Conservation (phyloP, 2,113 vertebrate genomes). For the Brachyhypopomus occidentalis region DNA sequence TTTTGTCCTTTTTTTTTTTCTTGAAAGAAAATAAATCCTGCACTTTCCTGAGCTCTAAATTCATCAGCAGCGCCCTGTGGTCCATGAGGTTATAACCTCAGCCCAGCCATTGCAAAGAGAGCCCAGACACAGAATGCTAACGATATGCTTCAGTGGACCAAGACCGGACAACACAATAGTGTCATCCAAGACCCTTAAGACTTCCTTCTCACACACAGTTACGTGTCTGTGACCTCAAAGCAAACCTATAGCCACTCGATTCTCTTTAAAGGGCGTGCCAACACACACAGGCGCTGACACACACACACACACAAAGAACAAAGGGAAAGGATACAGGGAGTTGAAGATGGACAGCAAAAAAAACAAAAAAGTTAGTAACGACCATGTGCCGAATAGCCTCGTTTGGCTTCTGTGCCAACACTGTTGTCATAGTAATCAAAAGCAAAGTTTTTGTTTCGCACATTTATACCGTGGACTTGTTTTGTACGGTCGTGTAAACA, state of each 20-base stretch:
- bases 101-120: constrained; percentile 50
- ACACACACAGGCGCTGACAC: too few species aligned
- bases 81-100: constrained; percentile 34
- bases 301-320: not conserved
- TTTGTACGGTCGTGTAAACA: too few species aligned
- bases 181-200: constrained; percentile 35
- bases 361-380: constrained; percentile 2
- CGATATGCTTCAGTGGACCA: constrained; percentile 75
- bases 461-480: not conserved
- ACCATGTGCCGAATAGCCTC: not conserved
- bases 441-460: not conserved
- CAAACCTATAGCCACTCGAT: constrained; percentile 18
- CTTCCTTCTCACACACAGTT: not conserved
- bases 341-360: not conserved
- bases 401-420: not conserved
- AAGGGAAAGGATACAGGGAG: constrained; percentile 12
- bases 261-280: constrained; percentile 23
- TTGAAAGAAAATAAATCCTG: constrained; percentile 24
- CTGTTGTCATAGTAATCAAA: constrained; percentile 21
- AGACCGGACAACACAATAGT: constrained; percentile 63
- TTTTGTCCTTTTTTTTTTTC: too few species aligned
- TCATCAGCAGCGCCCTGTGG: constrained; percentile 27
- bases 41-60: constrained; percentile 22
- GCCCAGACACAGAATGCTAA: constrained; percentile 68
- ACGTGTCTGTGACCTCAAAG: constrained; percentile 21